A percentile compares a stretch with the other conserved stretches of the same genome.
These are phyloP conservation scores for Temnopleurus reevesii DNA, from an alignment of 53 echinoderm and acorn worm genomes.

Conservation along the genomic window DNA sequence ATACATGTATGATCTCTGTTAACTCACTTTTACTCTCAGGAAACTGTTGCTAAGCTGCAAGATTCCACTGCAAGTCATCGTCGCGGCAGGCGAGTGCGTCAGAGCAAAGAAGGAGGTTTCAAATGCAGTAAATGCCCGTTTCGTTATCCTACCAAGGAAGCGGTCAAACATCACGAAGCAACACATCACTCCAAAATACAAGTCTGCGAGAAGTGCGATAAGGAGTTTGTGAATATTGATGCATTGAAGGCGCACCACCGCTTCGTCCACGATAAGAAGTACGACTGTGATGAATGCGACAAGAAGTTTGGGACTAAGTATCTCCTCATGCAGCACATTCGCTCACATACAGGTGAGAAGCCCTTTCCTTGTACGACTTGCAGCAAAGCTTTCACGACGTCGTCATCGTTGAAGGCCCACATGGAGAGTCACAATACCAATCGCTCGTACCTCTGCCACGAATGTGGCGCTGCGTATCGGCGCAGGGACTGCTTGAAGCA, in stretches of 20 bases:
- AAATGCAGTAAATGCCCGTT: constrained; percentile 52
- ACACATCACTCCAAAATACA: constrained; percentile 21
- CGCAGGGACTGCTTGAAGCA: constrained; percentile 55
- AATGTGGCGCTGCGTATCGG: constrained; percentile 51
- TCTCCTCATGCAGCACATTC: constrained; percentile 36
- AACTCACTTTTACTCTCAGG: not conserved
- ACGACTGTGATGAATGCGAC: constrained; percentile 32
- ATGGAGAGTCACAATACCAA: constrained; percentile 38
- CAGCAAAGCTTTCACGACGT: constrained; percentile 40
- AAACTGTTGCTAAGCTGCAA: not conserved
- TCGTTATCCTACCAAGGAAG: constrained; percentile 53
- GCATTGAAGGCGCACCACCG: constrained; percentile 51
- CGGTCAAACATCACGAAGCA: constrained; percentile 24
- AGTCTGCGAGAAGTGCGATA: constrained; percentile 36
- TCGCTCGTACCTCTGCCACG: constrained; percentile 49
- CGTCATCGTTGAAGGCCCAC: constrained; percentile 49
- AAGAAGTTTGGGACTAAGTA: constrained; percentile 60
- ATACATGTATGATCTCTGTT: not conserved
- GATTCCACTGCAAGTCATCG: not conserved
- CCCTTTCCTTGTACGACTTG: constrained; percentile 41
- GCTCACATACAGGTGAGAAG: constrained; percentile 44
- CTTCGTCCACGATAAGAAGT: constrained; percentile 52
- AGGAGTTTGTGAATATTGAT: constrained; percentile 48
- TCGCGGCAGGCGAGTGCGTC: constrained; percentile 33
- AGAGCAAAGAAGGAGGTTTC: constrained; percentile 50